A percentile compares a stretch with the other conserved stretches of the same genome.
Conservation (phyloP, 2,113 vertebrate species). For the human (Homo sapiens) region GRCh38 chr18:11654001-11654500, state of each 20-base stretch:
- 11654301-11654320: not conserved
- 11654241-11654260: not conserved
- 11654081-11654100: too few relatives aligned
- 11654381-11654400: too few relatives aligned
- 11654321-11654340: not conserved
- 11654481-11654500: not conserved
- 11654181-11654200: not conserved
- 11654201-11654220: not conserved
- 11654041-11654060: not conserved
- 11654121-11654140: not conserved
- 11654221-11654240: not conserved
- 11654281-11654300: not conserved
- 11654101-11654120: not conserved
- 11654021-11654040: not conserved
- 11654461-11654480: not conserved
- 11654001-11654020: not conserved
- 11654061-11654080: not conserved
- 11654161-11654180: not conserved
- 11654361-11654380: accelerated
- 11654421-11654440: not conserved
- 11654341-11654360: not conserved
- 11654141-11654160: not conserved
- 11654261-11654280: accelerated
- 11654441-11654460: constrained; percentile 26
- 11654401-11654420: accelerated